Evolutionary conservation across 2,797 vertebrate genomes (phyloP).

Genomic region (Momotus momota): DNA sequence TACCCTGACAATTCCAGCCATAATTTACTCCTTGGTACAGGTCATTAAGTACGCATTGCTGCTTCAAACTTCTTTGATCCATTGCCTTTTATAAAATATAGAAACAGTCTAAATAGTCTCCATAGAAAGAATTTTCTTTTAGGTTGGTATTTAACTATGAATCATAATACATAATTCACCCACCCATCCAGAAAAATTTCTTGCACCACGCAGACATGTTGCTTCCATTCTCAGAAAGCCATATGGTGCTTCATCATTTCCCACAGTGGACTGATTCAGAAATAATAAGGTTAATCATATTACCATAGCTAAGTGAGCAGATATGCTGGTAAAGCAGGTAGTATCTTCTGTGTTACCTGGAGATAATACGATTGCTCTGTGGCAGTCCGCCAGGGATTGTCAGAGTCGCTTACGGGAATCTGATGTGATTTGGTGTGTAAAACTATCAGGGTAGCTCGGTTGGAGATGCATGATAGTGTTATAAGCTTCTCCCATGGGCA

Average conservation of each 20-base stretch:
- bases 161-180: slow-evolving; percentile 38
- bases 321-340: neutral
- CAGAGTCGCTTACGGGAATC: neutral
- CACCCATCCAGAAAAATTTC: slow-evolving; percentile 33
- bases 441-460: neutral
- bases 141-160: slow-evolving; percentile 58
- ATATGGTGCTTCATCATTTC: slow-evolving; percentile 37
- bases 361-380: neutral
- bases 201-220: neutral
- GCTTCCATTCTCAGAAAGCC: slow-evolving; percentile 35
- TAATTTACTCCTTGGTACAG: slow-evolving; percentile 73
- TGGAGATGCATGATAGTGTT: neutral
- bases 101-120: slow-evolving; percentile 48
- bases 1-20: slow-evolving; percentile 57
- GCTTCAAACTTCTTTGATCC: slow-evolving; percentile 57
- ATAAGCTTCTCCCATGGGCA: slow-evolving; percentile 42
- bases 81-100: slow-evolving; percentile 59
- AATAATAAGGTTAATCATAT: slow-evolving; percentile 64
- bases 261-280: slow-evolving; percentile 31
- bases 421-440: neutral
- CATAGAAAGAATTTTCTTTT: slow-evolving; percentile 35
- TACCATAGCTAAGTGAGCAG: slow-evolving; percentile 26
- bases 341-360: neutral
- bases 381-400: neutral
- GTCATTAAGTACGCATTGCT: slow-evolving; percentile 55